phyloP scores from a whole-genome alignment of 2,797 vertebrate genomes.

The Heliangelus exortis region DNA sequence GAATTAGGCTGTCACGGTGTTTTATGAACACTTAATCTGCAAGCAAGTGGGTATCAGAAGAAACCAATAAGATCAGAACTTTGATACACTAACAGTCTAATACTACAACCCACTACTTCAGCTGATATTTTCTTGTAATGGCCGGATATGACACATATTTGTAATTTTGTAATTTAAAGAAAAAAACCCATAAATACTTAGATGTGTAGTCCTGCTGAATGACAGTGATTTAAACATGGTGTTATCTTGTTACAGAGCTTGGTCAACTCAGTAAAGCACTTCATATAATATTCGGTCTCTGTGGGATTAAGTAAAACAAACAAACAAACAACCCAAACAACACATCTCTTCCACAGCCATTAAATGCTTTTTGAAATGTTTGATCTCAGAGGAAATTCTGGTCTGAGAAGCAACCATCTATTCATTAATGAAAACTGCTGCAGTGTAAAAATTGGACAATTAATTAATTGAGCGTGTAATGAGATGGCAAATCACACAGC shows the following conservation, averaged over 20 bases:
- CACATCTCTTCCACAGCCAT: background rate
- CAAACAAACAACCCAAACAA: background rate
- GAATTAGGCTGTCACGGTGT: slow-evolving; percentile 20
- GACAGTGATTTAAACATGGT: background rate
- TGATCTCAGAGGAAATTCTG: background rate
- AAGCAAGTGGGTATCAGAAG: slow-evolving; percentile 19
- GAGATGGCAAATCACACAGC: background rate
- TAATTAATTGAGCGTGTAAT: background rate
- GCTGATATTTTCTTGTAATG: background rate
- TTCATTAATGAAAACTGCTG: background rate
- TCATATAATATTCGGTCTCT: background rate
- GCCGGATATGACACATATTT: background rate
- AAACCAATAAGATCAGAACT: slow-evolving; percentile 1
- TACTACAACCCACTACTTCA: background rate
- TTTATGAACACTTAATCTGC: slow-evolving; percentile 37
- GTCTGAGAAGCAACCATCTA: background rate
- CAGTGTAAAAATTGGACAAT: background rate
- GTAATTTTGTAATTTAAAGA: background rate
- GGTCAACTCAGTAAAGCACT: background rate
- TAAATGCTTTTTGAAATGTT: slow-evolving; percentile 5
- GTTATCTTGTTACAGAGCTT: background rate
- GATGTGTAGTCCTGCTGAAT: background rate
- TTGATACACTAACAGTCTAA: background rate
- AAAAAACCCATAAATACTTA: background rate
- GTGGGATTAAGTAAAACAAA: background rate